Evolutionary conservation across 2,888 invertebrate species (phyloP), one percentile per base, ranked within the genome.

Genomic region (Perithous albicinctus): DNA sequence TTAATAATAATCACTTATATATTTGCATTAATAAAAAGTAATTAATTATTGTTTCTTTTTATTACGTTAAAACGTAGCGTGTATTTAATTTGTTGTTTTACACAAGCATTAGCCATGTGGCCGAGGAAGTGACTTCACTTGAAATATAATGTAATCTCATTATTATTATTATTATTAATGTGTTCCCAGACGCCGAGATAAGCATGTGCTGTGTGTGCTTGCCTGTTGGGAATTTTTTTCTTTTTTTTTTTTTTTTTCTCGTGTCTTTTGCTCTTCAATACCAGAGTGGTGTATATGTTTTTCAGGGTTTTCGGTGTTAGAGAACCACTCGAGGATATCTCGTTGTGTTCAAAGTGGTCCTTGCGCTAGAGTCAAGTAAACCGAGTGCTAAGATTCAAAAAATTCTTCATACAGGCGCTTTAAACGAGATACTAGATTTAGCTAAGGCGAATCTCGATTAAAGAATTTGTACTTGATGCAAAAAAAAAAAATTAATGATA

Each of bases 111-210:
- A 51, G 29, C 23, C 56, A 43, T 66, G 78, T 10, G 63, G 26
- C 32, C 46, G 63, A 70, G 48, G 20, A 43, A 69, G 70, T 81
- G 54, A 63, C 26, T 56, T 56, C 46, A 15, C 74, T 56, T 35
- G 46, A 64, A 64, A 78, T 78, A 70, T 48, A 69, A 73, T 73
- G 74, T 74, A 46, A 66, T 72, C 73, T 69, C 46, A 48, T 66
- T 72, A 67, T 77, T 43, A n/a, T n/a, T n/a, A n/a, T n/a, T 72
- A 81, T 43, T 56, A 69, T 73, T 43, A 63, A 74, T 70, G 38
- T 48, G 74, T 74, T 73, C 63, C 48, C 69, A 20, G 18, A 54
- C 64, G 18, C 26, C 12, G 12, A 41, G 78, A 82, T 78, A 74
- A 73, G 35, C n/a, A n/a, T n/a, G n/a, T n/a, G n/a, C n/a, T n/a